Conservation (phyloP, 2,797 vertebrate species). For the Sandelia bainsii region DNA sequence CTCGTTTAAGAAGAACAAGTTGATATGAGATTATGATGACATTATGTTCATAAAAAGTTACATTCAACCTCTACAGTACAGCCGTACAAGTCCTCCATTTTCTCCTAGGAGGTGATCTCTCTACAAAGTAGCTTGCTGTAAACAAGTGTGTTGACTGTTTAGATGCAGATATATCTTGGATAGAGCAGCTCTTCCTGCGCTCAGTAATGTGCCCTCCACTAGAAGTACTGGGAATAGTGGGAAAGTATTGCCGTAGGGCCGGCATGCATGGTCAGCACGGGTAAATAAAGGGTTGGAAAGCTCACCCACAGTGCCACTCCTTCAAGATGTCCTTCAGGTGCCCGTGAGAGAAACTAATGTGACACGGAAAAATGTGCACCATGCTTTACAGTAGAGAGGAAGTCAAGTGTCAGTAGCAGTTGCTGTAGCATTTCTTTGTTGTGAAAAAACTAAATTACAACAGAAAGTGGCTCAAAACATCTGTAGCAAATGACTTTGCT, state of each 20-base stretch:
- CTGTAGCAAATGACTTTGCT: constrained; percentile 7
- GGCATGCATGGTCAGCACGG: constrained; percentile 67
- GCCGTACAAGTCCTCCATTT: constrained; percentile 11
- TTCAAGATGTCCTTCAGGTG: constrained; percentile 71
- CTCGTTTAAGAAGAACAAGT: constrained; percentile 6
- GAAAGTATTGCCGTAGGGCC: constrained; percentile 50
- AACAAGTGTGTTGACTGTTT: constrained; percentile 74
- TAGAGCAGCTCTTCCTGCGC: constrained; percentile 22
- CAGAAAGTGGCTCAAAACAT: constrained; percentile 11
- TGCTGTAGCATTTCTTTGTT: neutral
- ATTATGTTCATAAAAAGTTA: neutral
- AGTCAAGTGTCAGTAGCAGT: neutral
- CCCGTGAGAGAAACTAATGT: constrained; percentile 31
- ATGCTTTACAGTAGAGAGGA: neutral
- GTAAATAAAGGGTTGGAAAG: constrained; percentile 70
- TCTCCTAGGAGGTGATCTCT: constrained; percentile 55
- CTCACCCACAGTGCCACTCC: constrained; percentile 42
- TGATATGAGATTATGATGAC: constrained; percentile 5
- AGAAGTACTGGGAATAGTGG: constrained; percentile 50
- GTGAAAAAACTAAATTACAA: neutral
- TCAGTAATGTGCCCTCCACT: constrained; percentile 22
- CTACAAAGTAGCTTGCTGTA: constrained; percentile 65
- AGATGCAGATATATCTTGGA: constrained; percentile 48
- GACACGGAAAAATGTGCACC: constrained; percentile 31
- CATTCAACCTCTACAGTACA: neutral